phyloP scores from a whole-genome alignment of 2,888 invertebrate species.

The Archaeoteleia sp. region DNA sequence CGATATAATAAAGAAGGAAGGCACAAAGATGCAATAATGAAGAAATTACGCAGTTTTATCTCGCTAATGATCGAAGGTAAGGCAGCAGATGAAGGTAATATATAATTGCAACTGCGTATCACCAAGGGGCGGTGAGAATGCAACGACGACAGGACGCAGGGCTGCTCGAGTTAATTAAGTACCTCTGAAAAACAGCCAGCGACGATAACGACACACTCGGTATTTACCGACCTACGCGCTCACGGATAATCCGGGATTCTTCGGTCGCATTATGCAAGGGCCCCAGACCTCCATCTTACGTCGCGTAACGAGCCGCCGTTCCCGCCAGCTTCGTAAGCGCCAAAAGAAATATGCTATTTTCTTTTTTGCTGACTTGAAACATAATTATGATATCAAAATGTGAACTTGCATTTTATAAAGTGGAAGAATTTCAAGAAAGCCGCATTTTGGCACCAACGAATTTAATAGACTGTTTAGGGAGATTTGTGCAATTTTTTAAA shows the following conservation, averaged over 20 bases:
- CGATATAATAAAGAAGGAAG: no score
- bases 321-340: conserved; percentile 15
- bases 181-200: conserved; percentile 38
- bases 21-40: no score
- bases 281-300: conserved; percentile 18
- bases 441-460: no score
- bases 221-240: conserved; percentile 38
- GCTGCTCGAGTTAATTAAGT: conserved; percentile 45
- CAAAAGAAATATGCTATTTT: no score
- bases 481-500: no score
- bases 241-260: conserved; percentile 35
- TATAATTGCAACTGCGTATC: conserved; percentile 12
- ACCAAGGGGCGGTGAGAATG: not conserved
- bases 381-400: no score
- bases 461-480: no score
- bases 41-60: no score
- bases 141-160: conserved; percentile 23
- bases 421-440: no score
- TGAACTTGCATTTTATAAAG: no score
- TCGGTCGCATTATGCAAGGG: conserved; percentile 23
- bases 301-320: conserved; percentile 25
- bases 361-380: no score
- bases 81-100: conserved; percentile 16
- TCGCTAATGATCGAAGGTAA: no score
- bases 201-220: conserved; percentile 41